A percentile compares a stretch with the other conserved stretches of the same genome.
Conservation (phyloP, 2,888 invertebrate genomes). For the Dynastes hyllus region DNA sequence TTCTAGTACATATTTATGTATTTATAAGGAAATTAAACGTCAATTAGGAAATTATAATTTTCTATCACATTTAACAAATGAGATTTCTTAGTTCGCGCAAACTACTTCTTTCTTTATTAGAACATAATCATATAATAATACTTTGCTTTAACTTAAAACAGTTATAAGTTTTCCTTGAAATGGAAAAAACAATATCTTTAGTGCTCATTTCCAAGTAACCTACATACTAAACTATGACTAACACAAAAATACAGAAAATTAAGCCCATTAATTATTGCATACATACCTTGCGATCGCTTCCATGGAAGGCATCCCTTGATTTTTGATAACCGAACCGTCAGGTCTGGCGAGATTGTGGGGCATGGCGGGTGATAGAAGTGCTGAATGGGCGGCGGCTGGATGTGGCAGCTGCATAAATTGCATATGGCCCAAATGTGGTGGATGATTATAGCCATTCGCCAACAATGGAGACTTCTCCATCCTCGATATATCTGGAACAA, state of each 20-base stretch:
- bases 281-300: constrained; percentile 90
- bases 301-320: constrained; percentile 89
- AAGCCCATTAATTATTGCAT: background rate
- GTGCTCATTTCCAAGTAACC: background rate
- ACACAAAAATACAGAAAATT: background rate
- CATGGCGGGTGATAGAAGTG: constrained; percentile 92
- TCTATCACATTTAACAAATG: too few species aligned
- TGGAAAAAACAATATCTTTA: background rate
- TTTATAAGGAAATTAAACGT: too few species aligned
- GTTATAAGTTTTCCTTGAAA: too few species aligned
- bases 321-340: constrained; percentile 88
- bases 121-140: too few species aligned
- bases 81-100: too few species aligned
- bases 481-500: constrained; percentile 84
- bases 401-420: constrained; percentile 94
- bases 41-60: too few species aligned
- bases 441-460: constrained; percentile 95
- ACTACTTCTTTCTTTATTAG: too few species aligned
- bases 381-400: constrained; percentile 80
- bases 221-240: background rate
- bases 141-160: too few species aligned
- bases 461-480: constrained; percentile 94
- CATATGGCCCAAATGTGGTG: constrained; percentile 93
- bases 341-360: constrained; percentile 89
- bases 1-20: too few species aligned